Base-by-base conservation (phyloP, 1,140 invertebrate genomes). In the Calycopis cecrops region DNA sequence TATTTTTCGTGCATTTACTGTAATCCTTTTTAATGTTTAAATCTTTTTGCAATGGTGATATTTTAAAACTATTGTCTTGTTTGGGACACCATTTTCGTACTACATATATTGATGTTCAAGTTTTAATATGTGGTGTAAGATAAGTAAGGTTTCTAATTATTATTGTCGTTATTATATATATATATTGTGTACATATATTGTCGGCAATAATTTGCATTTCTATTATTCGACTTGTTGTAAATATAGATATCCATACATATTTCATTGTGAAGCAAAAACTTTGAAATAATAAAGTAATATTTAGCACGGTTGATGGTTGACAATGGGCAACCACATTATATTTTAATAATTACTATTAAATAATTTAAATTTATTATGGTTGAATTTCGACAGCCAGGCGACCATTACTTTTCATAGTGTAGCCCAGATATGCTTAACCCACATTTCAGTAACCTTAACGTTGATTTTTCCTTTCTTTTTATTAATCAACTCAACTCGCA, bases 1-100 rank as follows among this genome's bases (percentile, higher is more conserved):
- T 85, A 85, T 85, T 85, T 85, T 85, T 85, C 76, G 82, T 80
- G 79, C 79, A 83, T 85, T 83, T 85, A 85, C 82, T 85, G 82
- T 81, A 83, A 85, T 79, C 75, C 77, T 76, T 85, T 80, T 76
- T 85, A 85, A 71, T 76, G 70, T 79, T 79, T 76, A 79, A 54
- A 70, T 79, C 63, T 76, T 72, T 81, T 71, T 80, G 76, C 73
- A 69, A 69, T 65, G 74, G 82, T 85, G 82, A 85, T 83, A 85
- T 81, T 81, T 77, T 73, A 28, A 71, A 77, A 73, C 72, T 81
- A 79, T 75, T 79, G 72, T 77, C 73, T 76, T 57, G 62, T 73
- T 77, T 67, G 73, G 66, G 65, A 73, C 56, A 65, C 69, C 72
- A 53, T 40, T 81, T 79, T 78, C 69, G 67, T 76, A 79, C 74